Conservation (phyloP, 2,113 vertebrate species). For the Oxyruncus cristatus region DNA sequence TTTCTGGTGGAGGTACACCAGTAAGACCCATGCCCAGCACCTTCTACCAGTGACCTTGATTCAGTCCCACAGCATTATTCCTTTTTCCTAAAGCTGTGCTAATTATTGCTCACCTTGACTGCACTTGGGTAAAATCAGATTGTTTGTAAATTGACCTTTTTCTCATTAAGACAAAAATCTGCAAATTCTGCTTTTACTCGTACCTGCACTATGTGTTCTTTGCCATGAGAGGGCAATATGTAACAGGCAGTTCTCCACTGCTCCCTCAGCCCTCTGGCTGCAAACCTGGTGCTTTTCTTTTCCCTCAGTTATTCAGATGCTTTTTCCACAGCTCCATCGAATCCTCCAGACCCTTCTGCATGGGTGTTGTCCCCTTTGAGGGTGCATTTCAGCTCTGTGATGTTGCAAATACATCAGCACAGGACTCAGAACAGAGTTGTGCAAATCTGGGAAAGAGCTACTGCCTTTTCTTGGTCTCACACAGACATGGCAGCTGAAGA, state of each 20-base stretch:
- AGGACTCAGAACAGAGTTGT: background rate
- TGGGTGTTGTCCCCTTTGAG: background rate
- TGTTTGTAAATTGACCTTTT: background rate
- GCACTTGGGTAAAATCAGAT: background rate
- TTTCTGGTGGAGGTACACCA: background rate
- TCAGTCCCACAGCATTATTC: background rate
- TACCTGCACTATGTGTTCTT: background rate
- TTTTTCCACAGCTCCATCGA: background rate
- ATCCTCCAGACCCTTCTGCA: background rate
- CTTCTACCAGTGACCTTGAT: background rate
- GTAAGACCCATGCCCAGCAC: background rate
- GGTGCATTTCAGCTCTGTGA: background rate
- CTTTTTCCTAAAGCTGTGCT: background rate
- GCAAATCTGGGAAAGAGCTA: background rate
- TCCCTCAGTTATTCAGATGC: background rate
- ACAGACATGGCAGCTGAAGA: background rate
- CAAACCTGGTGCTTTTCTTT: background rate
- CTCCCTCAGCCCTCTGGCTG: background rate
- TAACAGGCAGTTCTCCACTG: background rate
- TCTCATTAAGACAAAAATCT: background rate
- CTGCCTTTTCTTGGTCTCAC: background rate
- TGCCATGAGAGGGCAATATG: slow-evolving; percentile 63
- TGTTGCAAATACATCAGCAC: background rate
- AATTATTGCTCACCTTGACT: background rate
- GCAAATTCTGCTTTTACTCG: background rate